Conservation (phyloP, 2,888 invertebrate genomes). For the Tetragonula carbonaria region DNA sequence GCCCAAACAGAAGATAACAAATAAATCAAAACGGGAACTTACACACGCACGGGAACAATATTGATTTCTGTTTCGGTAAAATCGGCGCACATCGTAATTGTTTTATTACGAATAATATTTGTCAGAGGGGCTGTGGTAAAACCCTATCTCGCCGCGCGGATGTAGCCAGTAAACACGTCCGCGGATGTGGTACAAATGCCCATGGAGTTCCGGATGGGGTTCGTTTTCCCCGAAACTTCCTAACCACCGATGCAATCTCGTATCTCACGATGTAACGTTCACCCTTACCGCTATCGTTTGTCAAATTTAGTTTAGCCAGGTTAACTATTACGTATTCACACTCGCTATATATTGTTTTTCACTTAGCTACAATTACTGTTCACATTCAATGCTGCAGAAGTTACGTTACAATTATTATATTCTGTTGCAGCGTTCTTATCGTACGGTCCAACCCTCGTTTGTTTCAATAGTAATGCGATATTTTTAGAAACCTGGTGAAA, state of each 20-base stretch:
- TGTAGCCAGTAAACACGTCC: constrained; percentile 19
- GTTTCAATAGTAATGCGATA: too few species aligned
- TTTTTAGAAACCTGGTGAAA: too few species aligned
- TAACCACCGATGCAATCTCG: constrained; percentile 52
- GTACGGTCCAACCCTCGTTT: too few species aligned
- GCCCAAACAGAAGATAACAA: neutral
- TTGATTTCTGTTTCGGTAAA: neutral
- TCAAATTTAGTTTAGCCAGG: constrained; percentile 39
- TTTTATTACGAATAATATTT: constrained; percentile 50
- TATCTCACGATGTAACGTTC: constrained; percentile 37
- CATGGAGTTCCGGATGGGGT: constrained; percentile 33
- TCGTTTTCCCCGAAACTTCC: constrained; percentile 33
- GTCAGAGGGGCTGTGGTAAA: constrained; percentile 20
- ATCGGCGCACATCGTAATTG: constrained; percentile 26
- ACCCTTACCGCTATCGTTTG: constrained; percentile 38
- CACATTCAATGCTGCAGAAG: neutral
- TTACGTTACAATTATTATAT: neutral
- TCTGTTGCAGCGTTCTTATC: too few species aligned
- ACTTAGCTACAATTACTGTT: neutral
- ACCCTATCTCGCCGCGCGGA: constrained; percentile 22
- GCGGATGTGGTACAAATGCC: constrained; percentile 34
- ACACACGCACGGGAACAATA: neutral
- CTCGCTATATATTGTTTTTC: neutral
- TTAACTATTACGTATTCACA: constrained; percentile 1
- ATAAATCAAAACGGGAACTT: neutral